Base-by-base conservation (phyloP, 64 coral and sea anemone genomes). In the Porites australiensis region DNA sequence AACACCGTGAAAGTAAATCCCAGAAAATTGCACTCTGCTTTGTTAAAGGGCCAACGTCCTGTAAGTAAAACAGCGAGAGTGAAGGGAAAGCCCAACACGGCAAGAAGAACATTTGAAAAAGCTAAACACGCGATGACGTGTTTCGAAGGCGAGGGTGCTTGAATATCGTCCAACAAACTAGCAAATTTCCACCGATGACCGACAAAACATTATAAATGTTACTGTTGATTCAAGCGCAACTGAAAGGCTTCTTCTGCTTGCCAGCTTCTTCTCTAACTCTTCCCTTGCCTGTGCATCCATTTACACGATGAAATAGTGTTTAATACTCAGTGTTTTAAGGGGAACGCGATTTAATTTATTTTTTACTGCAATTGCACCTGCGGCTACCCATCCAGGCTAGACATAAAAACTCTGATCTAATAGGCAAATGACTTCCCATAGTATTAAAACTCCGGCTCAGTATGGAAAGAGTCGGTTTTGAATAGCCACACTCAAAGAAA, bases 131-230 rank as follows among this genome's bases (percentile, higher is more conserved):
- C 44, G 13, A 82, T 58, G 89, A 82, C 8, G 72, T 50, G 6
- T 50, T 75, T 21, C 53, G 87, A 59, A 89, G 87, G 58, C 87
- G 45, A 64, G 51, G 54, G 73, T 89, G 58, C 12, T 15, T 37
- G 27, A 37, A 37, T 37, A 37, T 37, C 27, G 27, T 37, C 27
- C 27, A 37, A 37, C 27, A 37, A 46, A 89, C 72, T 44, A 89
- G 77, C 21, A 89, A 62, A 63, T 89, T 89, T 63, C 87, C 87
- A 20, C 59, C 44, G 8, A 89, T 58, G 8, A 72, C 87, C 13
- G 50, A 75, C 6, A 64, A 20, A 16, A 77, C 57, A 15, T 77
- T 77, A 89, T 14, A 21, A 77, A 61, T 44, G 87, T 48, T 37
- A 77, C 60, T 45, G 16, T 63, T 19, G 72, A 64, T 89, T 89